Conservation (phyloP, 2,113 vertebrate genomes). For the Mohoua ochrocephala region DNA sequence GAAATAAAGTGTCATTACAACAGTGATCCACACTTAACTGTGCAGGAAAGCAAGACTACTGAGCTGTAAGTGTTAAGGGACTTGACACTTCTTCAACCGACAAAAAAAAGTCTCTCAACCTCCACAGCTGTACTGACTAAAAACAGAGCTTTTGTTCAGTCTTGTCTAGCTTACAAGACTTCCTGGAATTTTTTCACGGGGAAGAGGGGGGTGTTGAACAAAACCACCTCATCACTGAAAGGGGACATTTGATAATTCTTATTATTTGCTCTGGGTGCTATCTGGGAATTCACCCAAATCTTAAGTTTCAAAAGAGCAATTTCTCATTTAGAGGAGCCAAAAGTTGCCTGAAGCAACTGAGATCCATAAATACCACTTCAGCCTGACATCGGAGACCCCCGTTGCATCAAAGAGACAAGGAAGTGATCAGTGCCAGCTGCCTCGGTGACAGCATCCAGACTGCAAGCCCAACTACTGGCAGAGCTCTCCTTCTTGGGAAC, state of each 20-base stretch:
- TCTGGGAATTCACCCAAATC: slow-evolving; percentile 51
- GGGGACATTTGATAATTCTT: slow-evolving; percentile 10
- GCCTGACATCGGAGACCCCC: background rate
- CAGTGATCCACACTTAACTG: background rate
- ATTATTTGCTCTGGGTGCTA: background rate
- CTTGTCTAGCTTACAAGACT: background rate
- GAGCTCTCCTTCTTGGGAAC: slow-evolving; percentile 4
- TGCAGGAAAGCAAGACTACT: background rate
- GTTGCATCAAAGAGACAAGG: slow-evolving; percentile 9
- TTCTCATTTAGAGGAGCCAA: slow-evolving; percentile 31
- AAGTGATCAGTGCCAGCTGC: slow-evolving; percentile 15
- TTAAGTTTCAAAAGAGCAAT: slow-evolving; percentile 16
- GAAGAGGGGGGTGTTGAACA: background rate
- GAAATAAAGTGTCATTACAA: background rate
- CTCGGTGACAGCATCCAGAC: background rate
- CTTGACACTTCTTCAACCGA: background rate
- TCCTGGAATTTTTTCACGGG: background rate
- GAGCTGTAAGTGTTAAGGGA: background rate
- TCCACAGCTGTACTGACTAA: slow-evolving; percentile 31
- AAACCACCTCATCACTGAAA: slow-evolving; percentile 26
- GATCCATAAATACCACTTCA: slow-evolving; percentile 15
- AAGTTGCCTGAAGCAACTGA: slow-evolving; percentile 13
- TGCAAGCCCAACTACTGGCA: background rate
- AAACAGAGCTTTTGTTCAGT: slow-evolving; percentile 36
- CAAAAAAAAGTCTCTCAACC: background rate